These are phyloP conservation scores for Plagodis pulveraria DNA, from an alignment of 2,888 invertebrate species.

Conservation along the genomic window DNA sequence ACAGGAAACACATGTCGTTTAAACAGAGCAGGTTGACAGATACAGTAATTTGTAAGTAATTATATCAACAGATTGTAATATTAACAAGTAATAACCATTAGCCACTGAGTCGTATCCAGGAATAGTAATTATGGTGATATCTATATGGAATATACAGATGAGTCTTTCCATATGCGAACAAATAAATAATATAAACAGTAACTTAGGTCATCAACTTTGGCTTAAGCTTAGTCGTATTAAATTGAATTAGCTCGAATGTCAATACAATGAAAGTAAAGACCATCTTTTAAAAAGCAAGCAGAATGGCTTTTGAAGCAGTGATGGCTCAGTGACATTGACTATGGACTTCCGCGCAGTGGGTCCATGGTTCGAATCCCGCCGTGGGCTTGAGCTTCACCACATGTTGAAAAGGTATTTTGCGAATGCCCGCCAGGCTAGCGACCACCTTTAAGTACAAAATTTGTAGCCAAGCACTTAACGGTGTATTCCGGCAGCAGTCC, in stretches of 20 bases:
- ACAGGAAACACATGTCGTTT: slow-evolving; percentile 49
- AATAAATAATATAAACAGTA: slow-evolving; percentile 6
- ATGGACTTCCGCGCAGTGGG: too few species aligned
- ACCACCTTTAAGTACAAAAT: too few species aligned
- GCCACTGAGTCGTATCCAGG: slow-evolving; percentile 9
- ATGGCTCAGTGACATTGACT: too few species aligned
- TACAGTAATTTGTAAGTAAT: slow-evolving; percentile 18
- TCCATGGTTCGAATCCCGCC: too few species aligned
- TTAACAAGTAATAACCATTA: slow-evolving; percentile 12
- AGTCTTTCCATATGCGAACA: neutral
- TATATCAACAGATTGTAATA: slow-evolving; percentile 35
- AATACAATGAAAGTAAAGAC: slow-evolving; percentile 46
- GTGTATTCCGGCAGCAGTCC: too few species aligned
- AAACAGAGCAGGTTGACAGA: slow-evolving; percentile 39
- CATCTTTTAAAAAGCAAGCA: too few species aligned
- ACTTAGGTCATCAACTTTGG: slow-evolving; percentile 63
- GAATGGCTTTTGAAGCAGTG: too few species aligned
- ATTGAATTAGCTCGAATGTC: slow-evolving; percentile 67
- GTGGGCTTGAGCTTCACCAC: too few species aligned
- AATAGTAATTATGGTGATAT: neutral
- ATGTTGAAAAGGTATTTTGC: too few species aligned
- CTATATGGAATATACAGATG: slow-evolving; percentile 5
- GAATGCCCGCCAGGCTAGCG: too few species aligned
- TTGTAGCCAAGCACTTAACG: too few species aligned
- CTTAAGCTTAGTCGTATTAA: slow-evolving; percentile 54